Base-by-base conservation (phyloP, 1,140 invertebrate species). In the Lepidurus apus region DNA sequence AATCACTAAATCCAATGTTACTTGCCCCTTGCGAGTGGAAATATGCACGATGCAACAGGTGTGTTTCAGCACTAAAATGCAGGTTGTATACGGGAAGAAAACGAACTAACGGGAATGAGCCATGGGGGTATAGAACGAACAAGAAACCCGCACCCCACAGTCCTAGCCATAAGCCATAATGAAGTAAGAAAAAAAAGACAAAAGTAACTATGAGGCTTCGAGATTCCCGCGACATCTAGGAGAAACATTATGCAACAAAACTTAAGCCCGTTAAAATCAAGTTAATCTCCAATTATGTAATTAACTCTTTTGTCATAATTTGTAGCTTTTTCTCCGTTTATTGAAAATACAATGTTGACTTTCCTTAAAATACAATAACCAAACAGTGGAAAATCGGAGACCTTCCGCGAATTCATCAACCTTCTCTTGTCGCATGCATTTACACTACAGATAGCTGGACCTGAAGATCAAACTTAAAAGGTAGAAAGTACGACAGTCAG, bases 91-190 rank as follows among this genome's bases (percentile, higher is more conserved):
- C 53, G 53, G 53, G 53, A 65, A 65, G 53, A 65, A 65, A 65
- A 21, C 13, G 53, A 65, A 65, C 53, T 65, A 65, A 65, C 53
- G 53, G 53, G 53, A 65, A 65, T 17, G 53, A 21, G 53, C 53
- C 8, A 65, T 21, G 53, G 53, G 53, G 53, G 53, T 65, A 65
- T 17, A 17, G 53, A 65, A 65, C 53, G 53, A 65, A 65, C 53
- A 13, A 65, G 53, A 65, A 21, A 65, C 53, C 53, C 53, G 53
- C 53, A 65, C 53, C 53, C 53, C 53, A 65, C 53, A 65, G 53
- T 13, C 21, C 21, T 65, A 34, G 34, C 34, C 34, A 34, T 21
- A n/a, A 21, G 17, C 53, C 53, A 65, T 65, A 65, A 65, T 65
- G 53, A 65, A n/a, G 53, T 65, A 65, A 65, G 21, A 65, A 65